Evolutionary conservation across 2,888 invertebrate species (phyloP).

Genomic region (Odontothrips loti): DNA sequence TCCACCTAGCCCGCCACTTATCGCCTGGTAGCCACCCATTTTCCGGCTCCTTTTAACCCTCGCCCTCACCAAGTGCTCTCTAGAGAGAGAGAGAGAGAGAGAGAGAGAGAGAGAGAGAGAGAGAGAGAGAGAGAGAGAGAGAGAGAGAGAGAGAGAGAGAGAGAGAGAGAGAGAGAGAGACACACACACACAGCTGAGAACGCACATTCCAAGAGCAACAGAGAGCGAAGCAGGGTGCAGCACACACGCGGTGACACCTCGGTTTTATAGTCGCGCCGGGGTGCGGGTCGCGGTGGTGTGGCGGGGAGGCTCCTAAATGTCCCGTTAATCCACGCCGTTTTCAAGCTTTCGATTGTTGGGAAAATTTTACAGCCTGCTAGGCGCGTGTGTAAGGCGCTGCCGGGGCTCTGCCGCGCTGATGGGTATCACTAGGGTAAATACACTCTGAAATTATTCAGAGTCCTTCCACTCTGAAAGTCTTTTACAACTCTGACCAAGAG

Average conservation of each 20-base stretch:
- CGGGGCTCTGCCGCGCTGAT: neutral
- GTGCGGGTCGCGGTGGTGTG: neutral
- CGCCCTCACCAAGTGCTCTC: too few species aligned
- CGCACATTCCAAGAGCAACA: neutral
- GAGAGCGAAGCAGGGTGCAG: constrained; percentile 6
- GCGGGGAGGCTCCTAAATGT: neutral
- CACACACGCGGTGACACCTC: constrained; percentile 2
- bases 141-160: constrained; percentile 29
- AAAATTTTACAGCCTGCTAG: constrained; percentile 12
- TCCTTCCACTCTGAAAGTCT: too few species aligned
- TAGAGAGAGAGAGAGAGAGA: constrained; percentile 30
- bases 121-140: constrained; percentile 28
- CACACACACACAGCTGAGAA: neutral
- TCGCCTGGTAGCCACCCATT: too few species aligned
- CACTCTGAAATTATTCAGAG: too few species aligned
- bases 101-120: constrained; percentile 31
- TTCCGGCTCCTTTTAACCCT: too few species aligned
- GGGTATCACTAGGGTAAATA: too few species aligned
- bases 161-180: constrained; percentile 27
- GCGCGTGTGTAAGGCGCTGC: too few species aligned
- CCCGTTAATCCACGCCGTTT: constrained; percentile 20
- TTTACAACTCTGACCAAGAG: too few species aligned
- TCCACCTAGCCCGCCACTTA: neutral
- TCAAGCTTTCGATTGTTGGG: constrained; percentile 24
- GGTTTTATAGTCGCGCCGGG: neutral